Evolutionary conservation across 2,113 vertebrate genomes (phyloP).

Genomic region (Phycodurus eques): DNA sequence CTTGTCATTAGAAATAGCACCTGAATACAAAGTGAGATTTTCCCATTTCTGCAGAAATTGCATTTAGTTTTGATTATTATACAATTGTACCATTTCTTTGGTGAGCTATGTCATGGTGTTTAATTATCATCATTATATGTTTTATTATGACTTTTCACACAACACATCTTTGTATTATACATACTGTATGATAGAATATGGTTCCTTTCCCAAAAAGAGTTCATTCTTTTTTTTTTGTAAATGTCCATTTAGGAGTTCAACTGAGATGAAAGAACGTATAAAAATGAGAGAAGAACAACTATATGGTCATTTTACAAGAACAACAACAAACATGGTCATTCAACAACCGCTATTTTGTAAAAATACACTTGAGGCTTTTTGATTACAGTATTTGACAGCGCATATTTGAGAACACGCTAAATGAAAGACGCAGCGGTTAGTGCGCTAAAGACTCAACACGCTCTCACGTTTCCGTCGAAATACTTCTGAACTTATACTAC

Average conservation of each 20-base stretch:
- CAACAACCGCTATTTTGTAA: slow-evolving; percentile 1
- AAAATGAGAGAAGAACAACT: neutral
- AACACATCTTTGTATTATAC: too few relatives aligned
- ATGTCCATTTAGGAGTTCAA: neutral
- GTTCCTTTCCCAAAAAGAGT: neutral
- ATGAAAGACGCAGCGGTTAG: neutral
- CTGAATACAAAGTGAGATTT: too few relatives aligned
- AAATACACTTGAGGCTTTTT: neutral
- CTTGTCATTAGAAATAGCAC: too few relatives aligned
- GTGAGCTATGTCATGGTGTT: too few relatives aligned
- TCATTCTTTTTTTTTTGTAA: neutral
- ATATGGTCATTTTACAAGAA: slow-evolving; percentile 3
- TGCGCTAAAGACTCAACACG: neutral
- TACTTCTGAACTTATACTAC: neutral
- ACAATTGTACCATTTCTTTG: too few relatives aligned
- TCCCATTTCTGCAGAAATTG: too few relatives aligned
- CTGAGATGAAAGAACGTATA: neutral
- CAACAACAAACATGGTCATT: neutral
- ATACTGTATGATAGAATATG: neutral
- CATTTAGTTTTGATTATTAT: too few relatives aligned
- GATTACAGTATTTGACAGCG: neutral
- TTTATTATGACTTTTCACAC: too few relatives aligned
- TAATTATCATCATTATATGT: too few relatives aligned
- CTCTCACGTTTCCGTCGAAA: neutral
- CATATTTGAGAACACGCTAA: neutral